Evolutionary conservation across 2,113 vertebrate genomes (phyloP), one percentile per base, ranked within the genome.

Genomic region (Oryzias woworae): DNA sequence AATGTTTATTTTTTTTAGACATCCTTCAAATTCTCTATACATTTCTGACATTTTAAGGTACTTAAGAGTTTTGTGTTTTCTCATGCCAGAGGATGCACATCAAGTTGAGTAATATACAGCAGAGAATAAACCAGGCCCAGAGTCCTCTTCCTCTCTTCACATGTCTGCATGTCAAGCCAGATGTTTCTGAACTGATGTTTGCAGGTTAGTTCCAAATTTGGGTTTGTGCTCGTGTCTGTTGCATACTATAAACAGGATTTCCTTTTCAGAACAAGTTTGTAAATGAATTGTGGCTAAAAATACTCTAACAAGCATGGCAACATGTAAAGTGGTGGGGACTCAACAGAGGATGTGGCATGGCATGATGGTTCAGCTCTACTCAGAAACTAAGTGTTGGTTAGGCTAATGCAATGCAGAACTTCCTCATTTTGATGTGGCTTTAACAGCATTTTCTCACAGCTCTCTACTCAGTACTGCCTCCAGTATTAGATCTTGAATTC

Each of bases 111-210:
- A 79, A 92, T 23, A 85, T 99, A 90, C 94, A 95, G 46, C 93
- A 94, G 62, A 98, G 97, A 82, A 74, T 95, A 58, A 78, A 62
- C 44, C 87, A 94, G 3, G 95, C 92, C 0, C 95, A 94, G 53
- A 92, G 93, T 73, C 95, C 97, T 31, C 77, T 99, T 65, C 97
- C 97, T 1, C 94, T 99, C 31, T 98, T 99, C 67, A 98, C 96
- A 0, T 99, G 97, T 66, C 93, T 99, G 26, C 97, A 98, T 0
- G 97, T 98, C 73, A 99, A 98, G 70, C 97, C 96, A 0, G 96
- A 99, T 57, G 97, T 99, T 53, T 98, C 97, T 0, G 97, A 99
- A 85, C 94, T 99, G 52, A 98, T 97, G 96, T 99, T 98, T 90
- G 97, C 97, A 87, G 97, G 97, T 98, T 88, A 45, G 80, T 42